Evolutionary conservation across 2,113 vertebrate species (phyloP).

Genomic region (Galbula dea): DNA sequence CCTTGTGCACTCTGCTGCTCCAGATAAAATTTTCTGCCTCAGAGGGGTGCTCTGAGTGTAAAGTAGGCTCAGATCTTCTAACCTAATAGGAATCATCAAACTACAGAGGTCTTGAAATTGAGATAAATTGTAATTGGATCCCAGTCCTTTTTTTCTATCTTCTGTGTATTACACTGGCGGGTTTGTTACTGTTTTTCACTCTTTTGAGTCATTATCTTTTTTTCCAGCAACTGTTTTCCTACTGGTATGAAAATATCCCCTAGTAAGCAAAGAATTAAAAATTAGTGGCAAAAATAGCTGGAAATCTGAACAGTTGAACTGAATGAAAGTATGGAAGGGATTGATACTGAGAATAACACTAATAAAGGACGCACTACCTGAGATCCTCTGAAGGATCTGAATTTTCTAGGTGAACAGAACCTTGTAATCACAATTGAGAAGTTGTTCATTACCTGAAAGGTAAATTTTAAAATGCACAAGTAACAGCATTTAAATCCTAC

Average conservation of each 20-base stretch:
- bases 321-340: neutral
- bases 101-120: neutral
- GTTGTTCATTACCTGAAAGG: neutral
- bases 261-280: neutral
- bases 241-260: neutral
- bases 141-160: neutral
- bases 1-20: neutral
- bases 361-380: neutral
- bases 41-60: neutral
- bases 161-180: neutral
- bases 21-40: neutral
- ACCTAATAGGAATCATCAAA: fast-evolving
- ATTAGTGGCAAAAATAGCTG: neutral
- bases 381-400: neutral
- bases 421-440: neutral
- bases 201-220: neutral
- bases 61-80: neutral
- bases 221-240: neutral
- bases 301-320: neutral
- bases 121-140: neutral
- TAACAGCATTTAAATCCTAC: neutral
- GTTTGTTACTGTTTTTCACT: neutral
- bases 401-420: neutral
- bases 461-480: neutral
- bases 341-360: neutral